These are phyloP conservation scores for Polyergus mexicanus DNA, from an alignment of 1,140 invertebrate species.

Conservation along the genomic window DNA sequence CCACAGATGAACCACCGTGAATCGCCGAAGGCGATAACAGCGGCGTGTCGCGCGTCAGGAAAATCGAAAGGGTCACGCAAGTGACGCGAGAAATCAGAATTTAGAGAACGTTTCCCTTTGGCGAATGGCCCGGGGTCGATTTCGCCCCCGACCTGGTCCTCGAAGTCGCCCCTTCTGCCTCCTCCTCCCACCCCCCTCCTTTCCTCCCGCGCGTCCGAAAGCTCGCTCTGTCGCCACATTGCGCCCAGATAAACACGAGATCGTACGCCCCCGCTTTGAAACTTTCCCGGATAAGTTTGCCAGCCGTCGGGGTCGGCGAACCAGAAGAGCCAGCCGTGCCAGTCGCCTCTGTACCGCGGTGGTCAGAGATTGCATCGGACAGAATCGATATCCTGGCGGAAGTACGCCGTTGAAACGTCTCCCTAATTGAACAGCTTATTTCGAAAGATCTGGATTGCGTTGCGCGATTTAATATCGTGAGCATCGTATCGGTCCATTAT, in stretches of 20 bases:
- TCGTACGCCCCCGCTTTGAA: conserved; percentile 54
- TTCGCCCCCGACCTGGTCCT: conserved; percentile 6
- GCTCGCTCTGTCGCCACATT: conserved; percentile 50
- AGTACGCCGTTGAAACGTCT: conserved; percentile 24
- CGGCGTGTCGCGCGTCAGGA: conserved; percentile 50
- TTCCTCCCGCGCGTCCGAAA: no score
- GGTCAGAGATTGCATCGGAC: conserved; percentile 61
- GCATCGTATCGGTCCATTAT: not conserved
- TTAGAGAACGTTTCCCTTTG: conserved; percentile 63
- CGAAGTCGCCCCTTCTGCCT: conserved; percentile 11
- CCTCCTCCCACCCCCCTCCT: no score
- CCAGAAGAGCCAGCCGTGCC: conserved; percentile 5
- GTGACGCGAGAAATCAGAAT: conserved; percentile 67
- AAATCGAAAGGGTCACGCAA: conserved; percentile 65
- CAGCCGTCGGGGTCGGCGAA: conserved; percentile 34
- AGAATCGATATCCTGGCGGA: conserved; percentile 70
- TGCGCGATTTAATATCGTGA: conserved; percentile 6
- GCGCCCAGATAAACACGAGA: conserved; percentile 71
- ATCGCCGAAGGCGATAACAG: conserved; percentile 15
- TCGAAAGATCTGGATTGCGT: conserved; percentile 4
- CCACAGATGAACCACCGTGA: not conserved
- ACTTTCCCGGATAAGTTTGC: conserved; percentile 63
- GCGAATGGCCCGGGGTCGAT: conserved; percentile 28
- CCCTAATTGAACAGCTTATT: conserved; percentile 39
- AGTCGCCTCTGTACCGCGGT: conserved; percentile 9